phyloP scores from a whole-genome alignment of 2,888 invertebrate genomes.

The Drosophila suboccidentalis region DNA sequence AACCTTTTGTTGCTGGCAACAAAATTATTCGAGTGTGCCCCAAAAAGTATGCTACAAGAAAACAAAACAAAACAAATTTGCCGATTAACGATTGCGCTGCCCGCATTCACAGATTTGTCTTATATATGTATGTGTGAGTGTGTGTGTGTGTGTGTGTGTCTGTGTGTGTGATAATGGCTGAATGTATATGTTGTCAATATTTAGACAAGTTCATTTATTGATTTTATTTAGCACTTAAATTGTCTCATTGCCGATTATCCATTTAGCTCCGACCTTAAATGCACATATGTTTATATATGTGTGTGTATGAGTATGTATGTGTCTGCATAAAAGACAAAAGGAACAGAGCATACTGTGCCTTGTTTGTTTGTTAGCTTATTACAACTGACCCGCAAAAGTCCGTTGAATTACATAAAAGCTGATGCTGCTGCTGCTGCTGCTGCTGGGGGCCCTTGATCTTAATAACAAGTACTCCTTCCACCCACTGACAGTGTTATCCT shows the following conservation, averaged over 20 bases:
- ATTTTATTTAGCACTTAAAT: conserved; percentile 59
- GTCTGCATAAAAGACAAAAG: neutral
- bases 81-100: neutral
- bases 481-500: neutral
- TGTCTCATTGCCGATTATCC: conserved; percentile 69
- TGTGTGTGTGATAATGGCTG: conserved; percentile 1
- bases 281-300: neutral
- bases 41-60: conserved; percentile 48
- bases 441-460: conserved; percentile 54
- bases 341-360: conserved; percentile 3
- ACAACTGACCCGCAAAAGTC: conserved; percentile 40
- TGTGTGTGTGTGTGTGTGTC: neutral
- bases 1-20: conserved; percentile 7
- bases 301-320: conserved; percentile 1
- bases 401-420: conserved; percentile 51
- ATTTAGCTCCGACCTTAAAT: conserved; percentile 25
- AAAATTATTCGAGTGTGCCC: conserved; percentile 8
- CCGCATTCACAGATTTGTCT: conserved; percentile 19
- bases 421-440: conserved; percentile 10
- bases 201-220: conserved; percentile 42
- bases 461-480: conserved; percentile 29
- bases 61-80: conserved; percentile 11
- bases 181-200: conserved; percentile 2
- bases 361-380: conserved; percentile 37
- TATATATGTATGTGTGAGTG: conserved; percentile 1